Percentiles rank a stretch among this genome's conserved stretches.
Evolutionary conservation across 2,113 vertebrate species (phyloP).

Genomic region (Saimiri boliviensis): DNA sequence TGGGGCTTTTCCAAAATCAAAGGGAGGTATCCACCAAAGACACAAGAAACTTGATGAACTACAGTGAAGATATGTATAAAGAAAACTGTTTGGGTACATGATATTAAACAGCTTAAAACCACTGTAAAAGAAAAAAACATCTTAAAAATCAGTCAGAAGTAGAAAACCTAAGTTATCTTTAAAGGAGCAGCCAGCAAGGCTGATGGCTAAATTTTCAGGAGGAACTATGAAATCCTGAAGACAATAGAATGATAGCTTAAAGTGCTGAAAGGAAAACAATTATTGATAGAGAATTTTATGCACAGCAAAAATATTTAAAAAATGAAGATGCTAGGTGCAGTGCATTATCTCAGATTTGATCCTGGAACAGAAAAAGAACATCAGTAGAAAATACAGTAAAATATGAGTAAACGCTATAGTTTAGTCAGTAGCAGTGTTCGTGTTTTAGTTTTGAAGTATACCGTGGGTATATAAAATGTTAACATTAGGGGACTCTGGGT

Average conservation of each 20-base stretch:
- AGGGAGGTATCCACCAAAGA: not conserved
- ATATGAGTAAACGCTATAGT: not conserved
- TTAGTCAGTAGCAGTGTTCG: not conserved
- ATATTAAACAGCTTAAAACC: not conserved
- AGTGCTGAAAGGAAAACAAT: not conserved
- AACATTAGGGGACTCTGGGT: not conserved
- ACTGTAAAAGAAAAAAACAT: not conserved
- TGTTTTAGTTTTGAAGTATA: not conserved
- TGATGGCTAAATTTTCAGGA: not conserved
- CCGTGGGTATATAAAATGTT: not conserved
- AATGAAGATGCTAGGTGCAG: not conserved
- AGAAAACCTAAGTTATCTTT: not conserved
- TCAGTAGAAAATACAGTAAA: not conserved
- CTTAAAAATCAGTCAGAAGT: not conserved
- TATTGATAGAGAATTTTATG: not conserved
- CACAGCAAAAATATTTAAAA: not conserved
- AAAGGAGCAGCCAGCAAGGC: not conserved
- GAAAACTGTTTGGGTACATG: not conserved
- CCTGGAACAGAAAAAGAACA: not conserved
- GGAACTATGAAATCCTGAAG: not conserved
- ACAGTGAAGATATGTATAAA: not conserved
- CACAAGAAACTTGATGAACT: not conserved
- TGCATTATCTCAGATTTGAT: not conserved
- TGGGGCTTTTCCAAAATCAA: not conserved
- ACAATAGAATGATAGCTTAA: not conserved